phyloP scores from a whole-genome alignment of 2,113 vertebrate species.

The Pungitius pungitius region DNA sequence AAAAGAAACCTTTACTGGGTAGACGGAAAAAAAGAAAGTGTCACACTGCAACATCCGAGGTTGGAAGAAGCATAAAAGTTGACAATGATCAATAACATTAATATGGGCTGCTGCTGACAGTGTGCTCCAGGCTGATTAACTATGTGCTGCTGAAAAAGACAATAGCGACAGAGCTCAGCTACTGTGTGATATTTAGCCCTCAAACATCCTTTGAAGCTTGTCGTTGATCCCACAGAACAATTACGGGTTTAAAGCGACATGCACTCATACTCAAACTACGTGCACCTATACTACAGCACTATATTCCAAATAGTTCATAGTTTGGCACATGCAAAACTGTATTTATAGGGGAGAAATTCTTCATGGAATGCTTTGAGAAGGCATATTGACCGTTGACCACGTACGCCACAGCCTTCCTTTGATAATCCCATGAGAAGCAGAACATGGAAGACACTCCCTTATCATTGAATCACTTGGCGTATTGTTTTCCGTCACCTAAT shows the following conservation, averaged over 20 bases:
- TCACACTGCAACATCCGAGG: conserved; percentile 34
- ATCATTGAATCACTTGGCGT: neutral
- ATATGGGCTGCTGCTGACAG: conserved; percentile 66
- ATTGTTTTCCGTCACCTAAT: neutral
- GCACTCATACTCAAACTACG: neutral
- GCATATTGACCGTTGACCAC: neutral
- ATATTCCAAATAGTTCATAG: conserved; percentile 9
- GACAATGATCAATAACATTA: conserved; percentile 82
- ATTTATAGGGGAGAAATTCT: conserved; percentile 1
- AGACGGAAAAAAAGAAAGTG: conserved; percentile 27
- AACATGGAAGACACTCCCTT: neutral
- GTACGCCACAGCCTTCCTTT: neutral
- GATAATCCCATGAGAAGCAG: neutral
- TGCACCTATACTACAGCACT: neutral
- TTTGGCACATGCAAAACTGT: neutral
- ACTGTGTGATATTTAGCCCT: conserved; percentile 23
- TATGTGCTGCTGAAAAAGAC: conserved; percentile 55
- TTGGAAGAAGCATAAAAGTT: conserved; percentile 55
- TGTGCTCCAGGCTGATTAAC: conserved; percentile 61
- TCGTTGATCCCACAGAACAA: conserved; percentile 13
- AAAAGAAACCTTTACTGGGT: conserved; percentile 63
- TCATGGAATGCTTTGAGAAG: neutral
- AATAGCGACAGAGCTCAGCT: conserved; percentile 33
- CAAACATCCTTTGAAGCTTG: neutral
- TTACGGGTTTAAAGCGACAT: conserved; percentile 9